Evolutionary conservation across 2,113 vertebrate genomes (phyloP).

Genomic region (Corydoras maculifer): DNA sequence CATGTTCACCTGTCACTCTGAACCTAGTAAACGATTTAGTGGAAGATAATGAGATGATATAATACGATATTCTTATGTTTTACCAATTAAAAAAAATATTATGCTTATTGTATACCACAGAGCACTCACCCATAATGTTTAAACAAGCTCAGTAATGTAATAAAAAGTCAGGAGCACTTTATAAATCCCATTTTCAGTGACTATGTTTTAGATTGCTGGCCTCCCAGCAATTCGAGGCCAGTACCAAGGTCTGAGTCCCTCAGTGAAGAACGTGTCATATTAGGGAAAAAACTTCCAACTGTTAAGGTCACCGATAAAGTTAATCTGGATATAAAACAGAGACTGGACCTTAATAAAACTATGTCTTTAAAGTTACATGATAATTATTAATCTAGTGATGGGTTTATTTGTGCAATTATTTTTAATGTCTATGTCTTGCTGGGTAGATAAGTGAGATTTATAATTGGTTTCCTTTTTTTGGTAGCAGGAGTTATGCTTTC

Average conservation of each 20-base stretch:
- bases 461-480: too few relatives aligned
- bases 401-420: constrained; percentile 4
- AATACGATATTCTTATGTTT: too few relatives aligned
- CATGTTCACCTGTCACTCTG: too few relatives aligned
- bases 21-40: too few relatives aligned
- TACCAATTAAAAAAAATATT: too few relatives aligned
- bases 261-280: constrained; percentile 27
- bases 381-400: background rate
- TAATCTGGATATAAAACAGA: constrained; percentile 16
- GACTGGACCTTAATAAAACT: background rate
- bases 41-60: too few relatives aligned
- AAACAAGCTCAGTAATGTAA: background rate
- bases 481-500: too few relatives aligned
- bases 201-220: constrained; percentile 13
- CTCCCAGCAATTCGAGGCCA: constrained; percentile 1
- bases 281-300: constrained; percentile 11
- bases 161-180: background rate
- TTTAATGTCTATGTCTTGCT: too few relatives aligned
- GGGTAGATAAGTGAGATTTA: too few relatives aligned
- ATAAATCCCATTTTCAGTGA: constrained; percentile 14
- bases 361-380: background rate
- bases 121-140: background rate
- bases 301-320: constrained; percentile 12
- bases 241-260: constrained; percentile 23
- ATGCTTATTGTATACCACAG: background rate